phyloP scores from a whole-genome alignment of 2,888 invertebrate species.

The Quadroppia sp. region DNA sequence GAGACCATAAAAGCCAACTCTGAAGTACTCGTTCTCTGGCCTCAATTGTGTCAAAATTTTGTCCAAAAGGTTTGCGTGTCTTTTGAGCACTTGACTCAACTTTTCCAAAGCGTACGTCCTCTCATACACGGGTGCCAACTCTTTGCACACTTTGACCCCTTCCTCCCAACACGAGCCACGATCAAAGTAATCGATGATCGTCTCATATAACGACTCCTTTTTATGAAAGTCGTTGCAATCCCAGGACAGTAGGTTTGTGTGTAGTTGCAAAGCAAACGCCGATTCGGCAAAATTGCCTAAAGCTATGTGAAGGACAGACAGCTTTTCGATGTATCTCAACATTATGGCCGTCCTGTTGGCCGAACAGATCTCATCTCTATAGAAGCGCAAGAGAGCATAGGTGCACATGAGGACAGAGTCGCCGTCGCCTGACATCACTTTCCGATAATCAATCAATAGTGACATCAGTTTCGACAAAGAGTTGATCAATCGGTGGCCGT shows the following conservation, averaged over 20 bases:
- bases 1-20: conserved; percentile 90
- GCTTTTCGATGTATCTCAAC: conserved; percentile 86
- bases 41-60: conserved; percentile 79
- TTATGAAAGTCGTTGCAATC: conserved; percentile 74
- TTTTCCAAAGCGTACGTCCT: conserved; percentile 78
- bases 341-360: conserved; percentile 88
- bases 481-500: conserved; percentile 84
- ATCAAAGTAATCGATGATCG: conserved; percentile 87
- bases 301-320: conserved; percentile 83
- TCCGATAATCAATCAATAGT: conserved; percentile 81
- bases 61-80: conserved; percentile 84
- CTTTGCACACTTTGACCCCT: conserved; percentile 84
- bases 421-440: conserved; percentile 67
- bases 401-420: conserved; percentile 64
- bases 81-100: conserved; percentile 70
- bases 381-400: conserved; percentile 89
- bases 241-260: conserved; percentile 86
- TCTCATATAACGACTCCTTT: conserved; percentile 78
- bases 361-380: conserved; percentile 78
- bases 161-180: conserved; percentile 97
- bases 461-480: conserved; percentile 85
- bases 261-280: conserved; percentile 87
- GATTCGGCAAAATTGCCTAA: conserved; percentile 92
- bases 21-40: conserved; percentile 89
- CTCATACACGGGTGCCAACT: conserved; percentile 80